Percentiles rank a stretch among this genome's conserved stretches.
Conservation (phyloP, 1,140 invertebrate genomes). For the Gyrodactylus bullatarudis region DNA sequence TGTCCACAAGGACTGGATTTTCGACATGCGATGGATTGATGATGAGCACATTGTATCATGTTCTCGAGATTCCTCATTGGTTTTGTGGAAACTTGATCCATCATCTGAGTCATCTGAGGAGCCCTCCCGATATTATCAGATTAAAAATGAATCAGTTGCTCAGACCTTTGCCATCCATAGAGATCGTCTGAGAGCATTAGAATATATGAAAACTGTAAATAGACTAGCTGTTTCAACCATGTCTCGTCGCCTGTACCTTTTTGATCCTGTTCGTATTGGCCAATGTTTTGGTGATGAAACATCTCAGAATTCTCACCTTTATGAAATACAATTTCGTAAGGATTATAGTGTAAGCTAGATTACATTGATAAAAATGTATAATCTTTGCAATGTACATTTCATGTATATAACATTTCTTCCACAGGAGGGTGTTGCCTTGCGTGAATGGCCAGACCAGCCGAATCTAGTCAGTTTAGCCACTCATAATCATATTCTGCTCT, state of each 20-base stretch:
- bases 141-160: not conserved
- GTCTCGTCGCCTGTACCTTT: not conserved
- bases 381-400: not conserved
- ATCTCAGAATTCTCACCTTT: not conserved
- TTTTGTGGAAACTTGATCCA: not conserved
- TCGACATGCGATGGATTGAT: slow-evolving; percentile 76
- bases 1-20: slow-evolving; percentile 65
- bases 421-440: not conserved
- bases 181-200: slow-evolving; percentile 1
- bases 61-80: slow-evolving; percentile 9
- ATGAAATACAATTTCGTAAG: not conserved
- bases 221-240: not conserved
- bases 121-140: not conserved
- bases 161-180: not conserved
- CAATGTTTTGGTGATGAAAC: not conserved
- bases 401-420: not conserved
- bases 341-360: not conserved
- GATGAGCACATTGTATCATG: slow-evolving; percentile 72
- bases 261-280: not conserved
- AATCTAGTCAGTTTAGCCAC: not conserved
- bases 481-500: not conserved
- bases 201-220: not conserved
- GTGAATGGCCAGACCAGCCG: not conserved
- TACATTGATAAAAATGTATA: too few relatives aligned
- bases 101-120: not conserved